Evolutionary conservation across 2,113 vertebrate species (phyloP).

Genomic region (Centropristis striata): DNA sequence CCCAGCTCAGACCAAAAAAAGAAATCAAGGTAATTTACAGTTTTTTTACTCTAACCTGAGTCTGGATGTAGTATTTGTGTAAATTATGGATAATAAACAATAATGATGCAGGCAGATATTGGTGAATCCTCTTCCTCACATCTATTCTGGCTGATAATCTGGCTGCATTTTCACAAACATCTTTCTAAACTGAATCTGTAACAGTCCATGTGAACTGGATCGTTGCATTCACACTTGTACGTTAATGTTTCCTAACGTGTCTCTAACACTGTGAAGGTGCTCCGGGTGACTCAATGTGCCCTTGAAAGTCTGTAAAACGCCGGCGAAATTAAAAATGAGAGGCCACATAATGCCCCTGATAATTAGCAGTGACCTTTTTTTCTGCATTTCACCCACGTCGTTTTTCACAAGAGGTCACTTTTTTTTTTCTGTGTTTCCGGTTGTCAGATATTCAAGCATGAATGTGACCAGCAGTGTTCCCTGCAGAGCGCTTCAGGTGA

Average conservation of each 20-base stretch:
- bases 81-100: too few relatives aligned
- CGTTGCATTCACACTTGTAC: constrained; percentile 20
- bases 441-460: constrained; percentile 25
- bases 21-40: too few relatives aligned
- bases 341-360: constrained; percentile 20
- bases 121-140: too few relatives aligned
- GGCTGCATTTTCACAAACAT: not conserved
- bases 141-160: not conserved
- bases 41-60: too few relatives aligned
- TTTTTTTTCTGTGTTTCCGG: not conserved
- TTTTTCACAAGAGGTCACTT: constrained; percentile 31
- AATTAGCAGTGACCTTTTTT: constrained; percentile 7
- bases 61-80: too few relatives aligned
- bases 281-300: constrained; percentile 17
- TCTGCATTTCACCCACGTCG: constrained; percentile 1
- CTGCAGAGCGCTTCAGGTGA: constrained; percentile 2
- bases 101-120: too few relatives aligned
- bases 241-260: constrained; percentile 19
- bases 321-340: constrained; percentile 18
- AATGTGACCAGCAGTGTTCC: constrained; percentile 31
- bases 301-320: constrained; percentile 24
- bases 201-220: not conserved
- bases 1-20: too few relatives aligned
- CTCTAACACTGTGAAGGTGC: constrained; percentile 3
- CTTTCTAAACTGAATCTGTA: not conserved